Conservation (phyloP, 2,888 invertebrate species). For the Caenorhabditis afra region DNA sequence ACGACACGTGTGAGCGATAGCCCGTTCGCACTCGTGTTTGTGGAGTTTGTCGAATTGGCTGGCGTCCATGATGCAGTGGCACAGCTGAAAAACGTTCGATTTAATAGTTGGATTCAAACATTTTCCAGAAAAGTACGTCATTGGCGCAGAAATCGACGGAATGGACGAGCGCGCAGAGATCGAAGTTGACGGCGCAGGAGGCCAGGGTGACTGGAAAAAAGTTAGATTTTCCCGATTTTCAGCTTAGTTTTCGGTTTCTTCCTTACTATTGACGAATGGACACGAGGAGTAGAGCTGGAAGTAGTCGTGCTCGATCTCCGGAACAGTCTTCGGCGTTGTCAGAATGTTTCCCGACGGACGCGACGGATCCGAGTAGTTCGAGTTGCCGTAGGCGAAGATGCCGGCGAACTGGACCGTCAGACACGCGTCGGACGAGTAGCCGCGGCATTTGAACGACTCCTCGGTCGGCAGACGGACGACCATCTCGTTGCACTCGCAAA, state of each 20-base stretch:
- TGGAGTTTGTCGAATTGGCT: conserved; percentile 23
- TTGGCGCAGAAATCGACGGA: conserved; percentile 49
- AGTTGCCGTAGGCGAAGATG: conserved; percentile 52
- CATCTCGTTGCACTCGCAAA: conserved; percentile 63
- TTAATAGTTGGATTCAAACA: no score
- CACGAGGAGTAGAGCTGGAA: conserved; percentile 52
- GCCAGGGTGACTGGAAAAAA: conserved; percentile 60
- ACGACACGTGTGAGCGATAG: conserved; percentile 33
- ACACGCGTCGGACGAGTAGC: conserved; percentile 31
- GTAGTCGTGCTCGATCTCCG: conserved; percentile 37
- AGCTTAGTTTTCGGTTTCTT: no score
- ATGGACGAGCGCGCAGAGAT: conserved; percentile 51
- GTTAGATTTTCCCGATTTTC: background rate
- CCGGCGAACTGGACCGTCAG: conserved; percentile 44
- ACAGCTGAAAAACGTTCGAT: conserved; percentile 29
- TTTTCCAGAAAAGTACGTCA: no score
- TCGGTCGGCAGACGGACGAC: conserved; percentile 46
- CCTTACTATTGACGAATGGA: conserved; percentile 59
- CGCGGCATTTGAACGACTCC: conserved; percentile 52
- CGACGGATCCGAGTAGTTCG: conserved; percentile 58
- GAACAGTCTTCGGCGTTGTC: conserved; percentile 14
- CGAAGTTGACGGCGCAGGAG: conserved; percentile 59
- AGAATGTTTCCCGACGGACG: conserved; percentile 22
- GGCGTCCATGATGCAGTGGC: conserved; percentile 52
- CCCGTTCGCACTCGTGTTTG: background rate